Conservation (phyloP, 2,888 invertebrate genomes). For the Agapostemon virescens region DNA sequence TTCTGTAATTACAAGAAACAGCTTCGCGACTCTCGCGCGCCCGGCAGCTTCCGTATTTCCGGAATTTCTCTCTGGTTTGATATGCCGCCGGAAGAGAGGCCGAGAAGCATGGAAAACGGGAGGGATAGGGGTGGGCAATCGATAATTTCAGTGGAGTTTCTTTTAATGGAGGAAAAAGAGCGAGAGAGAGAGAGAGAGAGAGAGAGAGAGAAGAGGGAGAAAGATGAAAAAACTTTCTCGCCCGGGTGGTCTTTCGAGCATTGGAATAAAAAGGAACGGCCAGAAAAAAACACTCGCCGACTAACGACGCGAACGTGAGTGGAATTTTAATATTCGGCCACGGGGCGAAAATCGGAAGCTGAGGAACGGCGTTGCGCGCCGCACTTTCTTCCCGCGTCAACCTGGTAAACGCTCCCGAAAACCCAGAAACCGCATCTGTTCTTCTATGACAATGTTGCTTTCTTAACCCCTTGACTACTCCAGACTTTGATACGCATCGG, state of each 20-base stretch:
- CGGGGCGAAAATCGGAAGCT: conserved; percentile 1
- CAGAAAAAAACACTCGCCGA: conserved; percentile 38
- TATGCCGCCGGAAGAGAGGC: neutral
- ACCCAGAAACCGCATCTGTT: neutral
- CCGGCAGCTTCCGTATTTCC: conserved; percentile 4
- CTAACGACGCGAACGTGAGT: conserved; percentile 49
- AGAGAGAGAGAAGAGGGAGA: neutral
- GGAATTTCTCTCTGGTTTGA: conserved; percentile 2
- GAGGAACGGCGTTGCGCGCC: conserved; percentile 30
- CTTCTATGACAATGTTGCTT: neutral
- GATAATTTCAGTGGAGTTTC: conserved; percentile 36
- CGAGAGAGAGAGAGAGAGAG: neutral
- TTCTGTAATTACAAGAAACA: conserved; percentile 18
- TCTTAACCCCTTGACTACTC: too few relatives aligned
- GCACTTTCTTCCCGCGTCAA: conserved; percentile 34
- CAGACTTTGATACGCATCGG: too few relatives aligned
- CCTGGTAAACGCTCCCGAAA: neutral
- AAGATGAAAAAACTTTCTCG: conserved; percentile 26
- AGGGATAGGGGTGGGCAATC: conserved; percentile 20
- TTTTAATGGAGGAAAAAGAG: conserved; percentile 18
- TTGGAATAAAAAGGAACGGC: conserved; percentile 5
- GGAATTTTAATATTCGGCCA: conserved; percentile 48
- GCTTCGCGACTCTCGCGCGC: neutral
- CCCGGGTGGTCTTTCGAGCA: conserved; percentile 28
- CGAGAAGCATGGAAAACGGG: neutral